Evolutionary conservation across 2,113 vertebrate genomes (phyloP).

Genomic region (Pterocles gutturalis): DNA sequence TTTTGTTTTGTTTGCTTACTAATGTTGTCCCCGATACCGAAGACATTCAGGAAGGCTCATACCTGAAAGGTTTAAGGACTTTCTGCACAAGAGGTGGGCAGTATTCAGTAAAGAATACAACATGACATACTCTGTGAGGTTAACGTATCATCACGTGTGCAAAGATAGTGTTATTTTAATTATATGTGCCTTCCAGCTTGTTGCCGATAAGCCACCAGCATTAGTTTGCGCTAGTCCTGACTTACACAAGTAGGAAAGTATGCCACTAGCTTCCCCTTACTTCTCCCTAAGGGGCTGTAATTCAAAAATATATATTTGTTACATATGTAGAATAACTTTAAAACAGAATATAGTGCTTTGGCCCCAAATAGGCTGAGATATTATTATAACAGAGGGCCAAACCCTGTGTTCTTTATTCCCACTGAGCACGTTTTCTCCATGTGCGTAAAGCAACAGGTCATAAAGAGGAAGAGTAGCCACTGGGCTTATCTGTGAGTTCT

Average conservation of each 20-base stretch:
- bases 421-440: not conserved
- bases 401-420: not conserved
- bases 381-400: not conserved
- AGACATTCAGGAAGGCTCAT: not conserved
- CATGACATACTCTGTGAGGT: not conserved
- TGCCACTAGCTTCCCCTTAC: not conserved
- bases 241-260: not conserved
- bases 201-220: not conserved
- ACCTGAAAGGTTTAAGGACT: not conserved
- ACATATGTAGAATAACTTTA: not conserved
- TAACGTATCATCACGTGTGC: not conserved
- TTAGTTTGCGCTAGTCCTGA: not conserved
- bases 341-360: not conserved
- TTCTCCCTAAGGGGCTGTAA: not conserved
- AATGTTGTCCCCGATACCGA: not conserved
- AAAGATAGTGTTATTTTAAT: not conserved
- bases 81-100: not conserved
- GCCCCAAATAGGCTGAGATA: not conserved
- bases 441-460: not conserved
- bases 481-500: not conserved
- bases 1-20: not conserved
- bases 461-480: not conserved
- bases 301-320: not conserved
- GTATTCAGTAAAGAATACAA: not conserved
- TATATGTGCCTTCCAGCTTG: not conserved